Base-by-base conservation (phyloP, 2,113 vertebrate genomes). In the Petrocephalus microphthalmus region DNA sequence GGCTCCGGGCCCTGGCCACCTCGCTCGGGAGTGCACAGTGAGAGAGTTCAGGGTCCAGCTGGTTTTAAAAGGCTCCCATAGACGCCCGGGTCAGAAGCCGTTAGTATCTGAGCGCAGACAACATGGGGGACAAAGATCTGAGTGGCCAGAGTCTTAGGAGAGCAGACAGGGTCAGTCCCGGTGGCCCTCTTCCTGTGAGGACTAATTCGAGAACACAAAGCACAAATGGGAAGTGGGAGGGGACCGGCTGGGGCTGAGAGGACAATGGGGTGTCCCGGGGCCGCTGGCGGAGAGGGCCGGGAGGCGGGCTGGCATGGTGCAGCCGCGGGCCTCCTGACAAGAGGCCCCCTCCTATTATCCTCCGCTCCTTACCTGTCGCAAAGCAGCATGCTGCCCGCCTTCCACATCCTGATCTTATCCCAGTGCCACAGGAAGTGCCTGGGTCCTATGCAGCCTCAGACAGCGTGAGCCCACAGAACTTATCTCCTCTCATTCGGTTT, bases 191-290 rank as follows among this genome's bases (percentile, higher is more conserved):
- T 67, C 60, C 60, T 42, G 33, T 42, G 29, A 78, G 71, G 29
- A 78, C 71, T 78, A 78, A 78, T 78, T 42, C 15, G 33, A 78
- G 33, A 42, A 42, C 33, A 42, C 33, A 78, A 78, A 78, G 71
- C 33, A 71, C 85, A 84, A 89, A 88, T 88, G 84, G 84, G 25
- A 19, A 19, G 25, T n/a, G 71, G 33, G 5, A 19, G 71, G 71
- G 15, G 33, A 42, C 71, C 33, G 5, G 13, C 71, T 78, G 71
- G 71, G 7, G 33, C 15, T 37, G 1, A 42, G 71, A 33, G 42
- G 42, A 2, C 33, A 17, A 33, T 20, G 10, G 11, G 0, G n/a
- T 4, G 2, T 13, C 15, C 71, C 29, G 2, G 33, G 17, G 71
- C 5, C 37, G 71, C 4, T 37, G 71, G 71, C 13, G 33, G 33